Evolutionary conservation across 2,888 invertebrate genomes (phyloP).

Genomic region (Nomada fucata): DNA sequence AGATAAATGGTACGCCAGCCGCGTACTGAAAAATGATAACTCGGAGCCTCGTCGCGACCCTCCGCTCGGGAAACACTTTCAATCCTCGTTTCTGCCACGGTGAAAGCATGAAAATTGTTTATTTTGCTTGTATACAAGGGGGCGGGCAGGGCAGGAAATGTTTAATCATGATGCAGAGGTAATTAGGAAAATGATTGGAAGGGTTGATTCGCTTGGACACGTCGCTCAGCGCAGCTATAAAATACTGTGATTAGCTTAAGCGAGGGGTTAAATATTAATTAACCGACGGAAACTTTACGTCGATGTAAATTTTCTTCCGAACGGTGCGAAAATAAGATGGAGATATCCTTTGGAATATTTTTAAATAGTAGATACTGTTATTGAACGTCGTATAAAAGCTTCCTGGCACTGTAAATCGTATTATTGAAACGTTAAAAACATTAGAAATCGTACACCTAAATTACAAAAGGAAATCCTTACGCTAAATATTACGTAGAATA

Average conservation of each 20-base stretch:
- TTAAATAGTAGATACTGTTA: not conserved
- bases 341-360: not conserved
- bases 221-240: no score
- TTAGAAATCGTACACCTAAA: not conserved
- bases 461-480: not conserved
- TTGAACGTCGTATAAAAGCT: slow-evolving; percentile 3
- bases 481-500: not conserved
- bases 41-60: slow-evolving; percentile 50
- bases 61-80: slow-evolving; percentile 59
- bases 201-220: not conserved
- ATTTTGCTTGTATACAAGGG: slow-evolving; percentile 47
- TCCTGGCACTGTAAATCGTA: not conserved
- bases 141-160: slow-evolving; percentile 5
- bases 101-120: slow-evolving; percentile 70
- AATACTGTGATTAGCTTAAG: no score
- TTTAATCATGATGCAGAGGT: not conserved
- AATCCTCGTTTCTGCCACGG: slow-evolving; percentile 39
- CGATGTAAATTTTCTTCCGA: no score
- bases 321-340: no score
- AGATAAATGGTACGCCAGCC: slow-evolving; percentile 54
- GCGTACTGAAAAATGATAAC: slow-evolving; percentile 58
- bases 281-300: no score
- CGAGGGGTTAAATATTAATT: no score
- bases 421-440: slow-evolving; percentile 2
- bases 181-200: not conserved